A percentile compares a stretch with the other conserved stretches of the same genome.
phyloP scores from a whole-genome alignment of 2,888 invertebrate genomes.

The Eupsilia transversa region DNA sequence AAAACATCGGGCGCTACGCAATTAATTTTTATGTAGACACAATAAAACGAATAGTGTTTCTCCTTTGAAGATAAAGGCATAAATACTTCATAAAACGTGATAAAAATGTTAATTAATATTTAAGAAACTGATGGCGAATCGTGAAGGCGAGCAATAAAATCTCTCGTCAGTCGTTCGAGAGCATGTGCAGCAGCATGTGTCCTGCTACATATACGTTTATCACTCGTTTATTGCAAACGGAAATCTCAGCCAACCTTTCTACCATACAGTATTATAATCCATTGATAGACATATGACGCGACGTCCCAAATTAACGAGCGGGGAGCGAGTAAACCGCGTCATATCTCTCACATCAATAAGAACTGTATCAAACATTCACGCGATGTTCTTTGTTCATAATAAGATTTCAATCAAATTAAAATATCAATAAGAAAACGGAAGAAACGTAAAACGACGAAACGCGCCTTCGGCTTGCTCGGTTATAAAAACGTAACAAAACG shows the following conservation, averaged over 20 bases:
- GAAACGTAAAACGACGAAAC: constrained; percentile 70
- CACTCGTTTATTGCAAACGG: constrained; percentile 86
- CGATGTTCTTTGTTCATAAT: constrained; percentile 68
- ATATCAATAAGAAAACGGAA: constrained; percentile 80
- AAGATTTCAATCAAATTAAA: constrained; percentile 83
- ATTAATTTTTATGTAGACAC: constrained; percentile 58
- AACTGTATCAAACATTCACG: constrained; percentile 38
- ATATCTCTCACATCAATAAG: constrained; percentile 61
- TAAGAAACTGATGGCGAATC: constrained; percentile 72
- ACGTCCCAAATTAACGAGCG: constrained; percentile 78
- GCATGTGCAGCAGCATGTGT: constrained; percentile 75
- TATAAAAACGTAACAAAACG: constrained; percentile 88
- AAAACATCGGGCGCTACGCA: constrained; percentile 33
- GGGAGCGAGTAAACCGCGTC: constrained; percentile 52
- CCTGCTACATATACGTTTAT: constrained; percentile 74
- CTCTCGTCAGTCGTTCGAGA: constrained; percentile 75
- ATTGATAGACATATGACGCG: constrained; percentile 85
- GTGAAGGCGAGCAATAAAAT: constrained; percentile 80
- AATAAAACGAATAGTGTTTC: constrained; percentile 51
- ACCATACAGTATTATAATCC: constrained; percentile 75
- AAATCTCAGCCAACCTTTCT: constrained; percentile 79
- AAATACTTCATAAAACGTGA: constrained; percentile 65
- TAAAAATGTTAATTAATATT: constrained; percentile 66
- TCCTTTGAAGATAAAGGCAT: constrained; percentile 60
- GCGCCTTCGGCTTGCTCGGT: constrained; percentile 73